These are phyloP conservation scores for Ageneiosus marmoratus DNA, from an alignment of 2,113 vertebrate species.

Conservation along the genomic window DNA sequence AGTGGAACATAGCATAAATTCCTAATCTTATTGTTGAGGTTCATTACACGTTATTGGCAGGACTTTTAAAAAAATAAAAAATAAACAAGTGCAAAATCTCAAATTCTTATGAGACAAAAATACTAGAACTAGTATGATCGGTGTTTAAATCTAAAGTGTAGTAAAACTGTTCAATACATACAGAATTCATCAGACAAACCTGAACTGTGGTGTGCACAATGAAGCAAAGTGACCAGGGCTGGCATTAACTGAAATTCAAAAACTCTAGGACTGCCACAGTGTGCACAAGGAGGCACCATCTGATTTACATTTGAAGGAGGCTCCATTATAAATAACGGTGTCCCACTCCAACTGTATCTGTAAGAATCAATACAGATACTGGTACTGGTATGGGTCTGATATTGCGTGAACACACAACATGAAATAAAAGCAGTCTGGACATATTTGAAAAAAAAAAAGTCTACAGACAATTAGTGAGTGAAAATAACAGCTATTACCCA, in stretches of 20 bases:
- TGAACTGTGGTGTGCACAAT: constrained; percentile 61
- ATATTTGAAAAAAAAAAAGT: no score
- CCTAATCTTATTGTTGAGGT: background rate
- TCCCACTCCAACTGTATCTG: constrained; percentile 77
- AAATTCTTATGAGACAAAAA: background rate
- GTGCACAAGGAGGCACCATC: constrained; percentile 66
- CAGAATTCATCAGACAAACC: constrained; percentile 36
- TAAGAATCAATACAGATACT: background rate
- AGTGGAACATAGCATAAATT: constrained; percentile 8
- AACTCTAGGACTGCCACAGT: constrained; percentile 72
- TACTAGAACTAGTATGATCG: background rate
- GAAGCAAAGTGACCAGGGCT: constrained; percentile 78
- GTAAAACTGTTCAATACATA: background rate
- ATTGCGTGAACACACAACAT: background rate
- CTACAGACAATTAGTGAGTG: background rate
- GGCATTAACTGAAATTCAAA: constrained; percentile 90
- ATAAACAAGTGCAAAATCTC: background rate
- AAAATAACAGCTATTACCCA: background rate
- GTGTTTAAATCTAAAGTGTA: background rate
- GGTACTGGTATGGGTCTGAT: background rate
- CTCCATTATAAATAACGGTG: constrained; percentile 74
- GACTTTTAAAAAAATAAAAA: background rate
- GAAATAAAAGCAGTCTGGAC: background rate
- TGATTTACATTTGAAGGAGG: constrained; percentile 56
- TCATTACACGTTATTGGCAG: background rate